Conservation (phyloP, 2,113 vertebrate species). For the Epinephelus fuscoguttatus region DNA sequence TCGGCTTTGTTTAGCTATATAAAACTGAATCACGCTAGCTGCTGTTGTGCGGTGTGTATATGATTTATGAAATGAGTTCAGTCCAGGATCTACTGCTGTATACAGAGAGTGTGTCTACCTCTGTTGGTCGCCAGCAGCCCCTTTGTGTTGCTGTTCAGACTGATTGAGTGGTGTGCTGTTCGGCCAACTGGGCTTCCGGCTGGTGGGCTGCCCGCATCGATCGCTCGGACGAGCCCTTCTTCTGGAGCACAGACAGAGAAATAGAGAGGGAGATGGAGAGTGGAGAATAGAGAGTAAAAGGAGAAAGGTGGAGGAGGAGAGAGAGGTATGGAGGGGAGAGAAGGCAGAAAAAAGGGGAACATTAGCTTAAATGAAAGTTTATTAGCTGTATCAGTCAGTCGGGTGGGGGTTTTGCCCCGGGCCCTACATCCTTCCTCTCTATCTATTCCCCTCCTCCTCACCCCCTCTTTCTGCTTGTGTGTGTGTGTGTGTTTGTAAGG, state of each 20-base stretch:
- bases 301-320: slow-evolving; percentile 6
- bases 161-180: slow-evolving; percentile 69
- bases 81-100: slow-evolving; percentile 52
- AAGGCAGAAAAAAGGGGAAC: slow-evolving; percentile 55
- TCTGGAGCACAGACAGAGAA: slow-evolving; percentile 42
- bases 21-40: slow-evolving; percentile 38
- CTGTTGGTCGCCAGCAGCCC: slow-evolving; percentile 56
- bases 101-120: slow-evolving; percentile 53
- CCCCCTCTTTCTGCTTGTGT: slow-evolving; percentile 13
- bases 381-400: slow-evolving; percentile 83
- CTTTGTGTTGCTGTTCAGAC: slow-evolving; percentile 64
- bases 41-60: slow-evolving; percentile 16
- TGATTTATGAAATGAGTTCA: slow-evolving; percentile 46
- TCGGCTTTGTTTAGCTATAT: slow-evolving; percentile 37
- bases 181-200: slow-evolving; percentile 72
- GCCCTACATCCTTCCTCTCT: slow-evolving; percentile 68
- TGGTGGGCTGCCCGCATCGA: slow-evolving; percentile 70
- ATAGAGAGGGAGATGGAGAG: background rate
- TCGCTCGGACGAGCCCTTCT: slow-evolving; percentile 51
- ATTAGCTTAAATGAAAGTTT: slow-evolving; percentile 87
- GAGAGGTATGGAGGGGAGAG: background rate
- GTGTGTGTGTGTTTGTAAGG: slow-evolving; percentile 47
- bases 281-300: slow-evolving; percentile 22
- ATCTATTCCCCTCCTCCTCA: slow-evolving; percentile 21
- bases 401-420: slow-evolving; percentile 58